Evolutionary conservation across 35 echinoderm and acorn worm species (phyloP).

Genomic region (Ophiothrix spiculata): DNA sequence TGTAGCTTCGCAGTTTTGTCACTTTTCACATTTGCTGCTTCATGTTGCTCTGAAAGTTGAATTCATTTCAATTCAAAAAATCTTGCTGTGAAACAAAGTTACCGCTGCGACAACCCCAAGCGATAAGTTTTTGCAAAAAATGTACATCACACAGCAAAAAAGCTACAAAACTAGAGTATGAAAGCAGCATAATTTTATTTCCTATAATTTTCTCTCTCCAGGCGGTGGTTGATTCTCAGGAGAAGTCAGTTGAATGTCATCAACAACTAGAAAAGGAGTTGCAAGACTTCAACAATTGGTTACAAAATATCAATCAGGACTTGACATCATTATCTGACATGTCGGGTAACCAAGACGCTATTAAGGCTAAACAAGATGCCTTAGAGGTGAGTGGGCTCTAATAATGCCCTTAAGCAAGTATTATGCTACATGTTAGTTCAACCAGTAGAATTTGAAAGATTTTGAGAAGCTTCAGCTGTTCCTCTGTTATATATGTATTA

Average conservation of each 20-base stretch:
- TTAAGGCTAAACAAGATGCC: slow-evolving; percentile 48
- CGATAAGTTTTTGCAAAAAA: too few relatives aligned
- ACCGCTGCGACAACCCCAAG: too few relatives aligned
- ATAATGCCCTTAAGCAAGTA: too few relatives aligned
- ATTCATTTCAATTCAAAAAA: too few relatives aligned
- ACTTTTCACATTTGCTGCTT: too few relatives aligned
- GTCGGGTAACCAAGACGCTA: slow-evolving; percentile 41
- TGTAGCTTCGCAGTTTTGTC: too few relatives aligned
- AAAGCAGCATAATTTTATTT: neutral
- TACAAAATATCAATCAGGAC: slow-evolving; percentile 55
- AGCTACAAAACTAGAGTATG: too few relatives aligned
- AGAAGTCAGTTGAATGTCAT: slow-evolving; percentile 39
- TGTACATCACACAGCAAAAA: too few relatives aligned
- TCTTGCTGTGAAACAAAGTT: too few relatives aligned
- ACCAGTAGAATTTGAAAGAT: neutral
- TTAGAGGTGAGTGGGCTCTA: slow-evolving; percentile 41
- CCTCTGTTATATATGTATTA: neutral
- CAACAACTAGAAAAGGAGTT: slow-evolving; percentile 41
- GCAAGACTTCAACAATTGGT: slow-evolving; percentile 49
- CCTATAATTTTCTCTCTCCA: neutral
- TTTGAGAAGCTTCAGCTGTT: neutral
- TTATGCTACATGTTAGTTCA: too few relatives aligned
- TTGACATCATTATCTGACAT: slow-evolving; percentile 27
- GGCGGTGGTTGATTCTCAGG: slow-evolving; percentile 20
- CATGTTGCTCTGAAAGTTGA: too few relatives aligned